Evolutionary conservation across 1,140 invertebrate species (phyloP).

Genomic region (Dendrolimus kikuchii): DNA sequence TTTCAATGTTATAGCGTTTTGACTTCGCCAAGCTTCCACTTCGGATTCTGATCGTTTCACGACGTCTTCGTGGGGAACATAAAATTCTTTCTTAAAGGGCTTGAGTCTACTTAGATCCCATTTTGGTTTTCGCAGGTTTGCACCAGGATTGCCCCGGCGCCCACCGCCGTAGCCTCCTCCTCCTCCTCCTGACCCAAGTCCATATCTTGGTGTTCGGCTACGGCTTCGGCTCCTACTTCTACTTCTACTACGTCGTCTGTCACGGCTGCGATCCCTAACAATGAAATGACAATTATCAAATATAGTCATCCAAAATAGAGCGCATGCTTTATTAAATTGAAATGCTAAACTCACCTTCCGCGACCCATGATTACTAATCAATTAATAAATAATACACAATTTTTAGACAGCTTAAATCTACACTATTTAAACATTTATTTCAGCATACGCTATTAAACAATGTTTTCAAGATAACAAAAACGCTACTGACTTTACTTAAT

Average conservation of each 20-base stretch:
- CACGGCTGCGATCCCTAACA: conserved; percentile 55
- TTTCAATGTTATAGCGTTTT: conserved; percentile 86
- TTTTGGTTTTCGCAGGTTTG: conserved; percentile 77
- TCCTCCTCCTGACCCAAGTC: conserved; percentile 42
- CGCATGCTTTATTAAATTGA: conserved; percentile 2
- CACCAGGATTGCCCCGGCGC: conserved; percentile 70
- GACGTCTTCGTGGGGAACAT: conserved; percentile 84
- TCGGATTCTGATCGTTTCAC: conserved; percentile 79
- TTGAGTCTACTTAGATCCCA: conserved; percentile 86
- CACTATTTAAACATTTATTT: background rate
- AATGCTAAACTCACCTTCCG: conserved; percentile 44
- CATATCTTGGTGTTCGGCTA: conserved; percentile 56
- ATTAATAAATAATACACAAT: background rate
- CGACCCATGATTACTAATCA: conserved; percentile 35
- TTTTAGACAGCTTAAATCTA: background rate
- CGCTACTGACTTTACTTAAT: conserved; percentile 24
- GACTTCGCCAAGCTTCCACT: conserved; percentile 82
- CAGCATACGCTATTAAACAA: background rate
- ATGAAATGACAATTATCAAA: conserved; percentile 6
- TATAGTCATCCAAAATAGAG: conserved; percentile 2
- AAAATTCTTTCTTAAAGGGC: conserved; percentile 96
- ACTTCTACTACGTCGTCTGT: conserved; percentile 55
- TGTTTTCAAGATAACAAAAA: conserved; percentile 2
- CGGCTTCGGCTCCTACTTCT: conserved; percentile 62
- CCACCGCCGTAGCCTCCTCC: conserved; percentile 67